Evolutionary conservation across 2,888 invertebrate genomes (phyloP).

Genomic region (Pharmacophagus antenor): DNA sequence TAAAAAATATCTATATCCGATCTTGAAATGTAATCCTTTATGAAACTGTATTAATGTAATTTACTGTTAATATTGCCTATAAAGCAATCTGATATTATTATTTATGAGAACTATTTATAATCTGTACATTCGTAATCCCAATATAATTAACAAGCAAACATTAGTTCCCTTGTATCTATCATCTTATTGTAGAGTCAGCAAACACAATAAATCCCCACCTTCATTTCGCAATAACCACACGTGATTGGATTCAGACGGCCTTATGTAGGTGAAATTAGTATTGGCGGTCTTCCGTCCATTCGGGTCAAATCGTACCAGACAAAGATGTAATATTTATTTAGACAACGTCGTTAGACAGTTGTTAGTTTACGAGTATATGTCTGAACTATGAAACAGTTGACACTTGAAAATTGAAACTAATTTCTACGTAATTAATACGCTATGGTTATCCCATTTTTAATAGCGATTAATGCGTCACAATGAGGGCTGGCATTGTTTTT

Average conservation of each 20-base stretch:
- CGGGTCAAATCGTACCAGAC: conserved; percentile 23
- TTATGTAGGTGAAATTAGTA: conserved; percentile 18
- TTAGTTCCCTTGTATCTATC: not conserved
- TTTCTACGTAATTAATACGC: not conserved
- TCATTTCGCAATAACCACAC: conserved; percentile 33
- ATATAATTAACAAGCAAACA: conserved; percentile 9
- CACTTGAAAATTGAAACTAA: not conserved
- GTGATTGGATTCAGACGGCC: conserved; percentile 32
- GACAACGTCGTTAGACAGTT: conserved; percentile 9
- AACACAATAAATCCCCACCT: conserved; percentile 29
- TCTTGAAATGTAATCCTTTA: too few species aligned
- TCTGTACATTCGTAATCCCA: not conserved
- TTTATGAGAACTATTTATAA: too few species aligned
- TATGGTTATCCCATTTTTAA: too few species aligned
- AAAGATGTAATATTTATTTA: conserved; percentile 25
- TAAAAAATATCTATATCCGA: too few species aligned
- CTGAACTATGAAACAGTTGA: not conserved
- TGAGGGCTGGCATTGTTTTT: too few species aligned
- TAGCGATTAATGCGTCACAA: too few species aligned
- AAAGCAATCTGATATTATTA: too few species aligned
- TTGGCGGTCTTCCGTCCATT: conserved; percentile 25
- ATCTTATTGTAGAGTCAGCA: conserved; percentile 13
- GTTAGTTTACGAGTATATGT: conserved; percentile 3
- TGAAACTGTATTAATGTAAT: too few species aligned
- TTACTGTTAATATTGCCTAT: too few species aligned